Conservation (phyloP, 1,140 invertebrate genomes). For the Diachasmimorpha longicaudata region DNA sequence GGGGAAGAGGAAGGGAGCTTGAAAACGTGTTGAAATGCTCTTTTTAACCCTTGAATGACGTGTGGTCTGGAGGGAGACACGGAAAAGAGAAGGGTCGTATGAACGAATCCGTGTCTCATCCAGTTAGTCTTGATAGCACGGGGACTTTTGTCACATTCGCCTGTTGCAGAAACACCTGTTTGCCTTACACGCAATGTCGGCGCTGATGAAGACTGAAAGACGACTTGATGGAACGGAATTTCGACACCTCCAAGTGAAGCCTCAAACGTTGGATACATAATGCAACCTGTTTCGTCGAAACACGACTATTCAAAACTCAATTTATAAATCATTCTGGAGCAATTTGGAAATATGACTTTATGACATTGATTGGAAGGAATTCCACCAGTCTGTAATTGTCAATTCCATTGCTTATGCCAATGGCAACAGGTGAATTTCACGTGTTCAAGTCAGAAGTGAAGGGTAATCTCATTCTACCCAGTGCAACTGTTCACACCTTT, state of each 20-base stretch:
- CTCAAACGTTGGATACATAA: neutral
- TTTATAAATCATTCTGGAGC: too few relatives aligned
- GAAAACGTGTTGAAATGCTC: conserved; percentile 9
- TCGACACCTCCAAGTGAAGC: neutral
- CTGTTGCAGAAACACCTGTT: conserved; percentile 14
- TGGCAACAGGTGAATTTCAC: too few relatives aligned
- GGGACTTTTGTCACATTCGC: neutral
- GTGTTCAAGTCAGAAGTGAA: too few relatives aligned
- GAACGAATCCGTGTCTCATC: conserved; percentile 4
- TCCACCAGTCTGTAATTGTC: too few relatives aligned
- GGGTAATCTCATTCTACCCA: too few relatives aligned
- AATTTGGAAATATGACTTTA: too few relatives aligned
- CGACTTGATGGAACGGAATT: neutral
- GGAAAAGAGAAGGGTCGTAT: neutral
- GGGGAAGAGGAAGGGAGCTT: neutral
- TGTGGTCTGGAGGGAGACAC: neutral
- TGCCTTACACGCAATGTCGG: neutral
- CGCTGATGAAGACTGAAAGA: neutral
- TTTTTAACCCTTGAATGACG: neutral
- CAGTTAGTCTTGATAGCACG: neutral
- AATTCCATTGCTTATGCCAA: too few relatives aligned
- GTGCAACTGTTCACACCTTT: too few relatives aligned
- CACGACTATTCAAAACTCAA: too few relatives aligned
- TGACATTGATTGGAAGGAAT: too few relatives aligned
- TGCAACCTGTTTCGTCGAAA: too few relatives aligned